Evolutionary conservation across 2,888 invertebrate species (phyloP).

Genomic region (Trissonchulus latispiculum): DNA sequence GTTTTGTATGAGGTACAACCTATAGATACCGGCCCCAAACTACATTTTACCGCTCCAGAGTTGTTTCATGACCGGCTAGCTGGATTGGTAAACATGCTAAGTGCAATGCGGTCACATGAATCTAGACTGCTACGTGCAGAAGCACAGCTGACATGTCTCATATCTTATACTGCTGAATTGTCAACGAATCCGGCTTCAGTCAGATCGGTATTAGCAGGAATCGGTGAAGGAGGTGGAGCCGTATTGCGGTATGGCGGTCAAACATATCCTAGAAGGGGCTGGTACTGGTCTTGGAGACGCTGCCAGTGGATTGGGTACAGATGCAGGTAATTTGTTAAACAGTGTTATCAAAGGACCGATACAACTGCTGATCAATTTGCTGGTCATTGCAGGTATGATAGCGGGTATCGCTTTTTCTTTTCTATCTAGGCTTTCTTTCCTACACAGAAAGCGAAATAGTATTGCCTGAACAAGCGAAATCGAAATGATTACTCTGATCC

Average conservation of each 20-base stretch:
- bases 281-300: background rate
- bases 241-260: background rate
- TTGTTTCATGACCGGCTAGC: background rate
- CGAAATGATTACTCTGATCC: no score
- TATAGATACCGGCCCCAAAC: no score
- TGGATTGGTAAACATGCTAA: background rate
- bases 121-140: background rate
- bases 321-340: background rate
- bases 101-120: background rate
- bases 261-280: background rate
- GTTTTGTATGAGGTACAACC: background rate
- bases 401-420: no score
- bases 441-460: no score
- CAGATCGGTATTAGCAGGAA: background rate
- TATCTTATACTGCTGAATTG: slow-evolving; percentile 2
- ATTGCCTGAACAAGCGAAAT: no score
- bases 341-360: background rate
- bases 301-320: background rate
- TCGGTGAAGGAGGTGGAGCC: background rate
- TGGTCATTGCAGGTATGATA: no score
- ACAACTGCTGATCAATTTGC: background rate
- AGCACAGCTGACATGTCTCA: background rate
- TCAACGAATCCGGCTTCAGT: background rate
- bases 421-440: no score
- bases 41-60: background rate